Percentiles rank a stretch among this genome's conserved stretches.
These are phyloP conservation scores for Lasioglossum villosulum DNA, from an alignment of 2,888 invertebrate species.

Conservation along the genomic window DNA sequence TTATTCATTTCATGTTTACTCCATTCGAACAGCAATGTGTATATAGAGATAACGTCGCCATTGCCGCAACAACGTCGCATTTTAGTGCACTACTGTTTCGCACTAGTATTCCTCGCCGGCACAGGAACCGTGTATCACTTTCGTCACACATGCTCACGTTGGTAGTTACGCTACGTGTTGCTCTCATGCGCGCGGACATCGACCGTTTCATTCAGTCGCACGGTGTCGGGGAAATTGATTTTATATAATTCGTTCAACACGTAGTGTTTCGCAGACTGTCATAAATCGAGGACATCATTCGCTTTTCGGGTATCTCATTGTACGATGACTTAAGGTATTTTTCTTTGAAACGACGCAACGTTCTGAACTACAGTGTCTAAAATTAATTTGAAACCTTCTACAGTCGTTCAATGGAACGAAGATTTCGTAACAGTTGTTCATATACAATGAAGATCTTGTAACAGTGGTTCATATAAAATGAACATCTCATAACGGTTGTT, in stretches of 20 bases:
- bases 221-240: not conserved
- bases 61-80: not conserved
- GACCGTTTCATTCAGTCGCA: slow-evolving; percentile 35
- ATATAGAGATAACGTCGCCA: slow-evolving; percentile 13
- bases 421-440: not conserved
- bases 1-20: not conserved
- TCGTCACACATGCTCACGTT: slow-evolving; percentile 25
- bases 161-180: not conserved
- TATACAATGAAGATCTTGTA: not conserved
- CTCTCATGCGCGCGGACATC: slow-evolving; percentile 1
- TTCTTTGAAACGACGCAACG: not conserved
- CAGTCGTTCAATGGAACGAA: not conserved
- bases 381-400: not conserved
- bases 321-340: not conserved
- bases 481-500: not conserved
- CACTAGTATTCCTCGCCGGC: slow-evolving; percentile 18
- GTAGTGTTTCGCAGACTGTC: not conserved
- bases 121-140: slow-evolving; percentile 58
- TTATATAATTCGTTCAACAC: not conserved
- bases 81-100: slow-evolving; percentile 41
- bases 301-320: not conserved
- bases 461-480: not conserved
- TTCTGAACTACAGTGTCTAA: not conserved
- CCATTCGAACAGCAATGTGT: slow-evolving; percentile 8
- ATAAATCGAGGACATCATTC: not conserved